Conservation (phyloP, 1,140 invertebrate species). For the silkworm (Bombyx mori) region DNA sequence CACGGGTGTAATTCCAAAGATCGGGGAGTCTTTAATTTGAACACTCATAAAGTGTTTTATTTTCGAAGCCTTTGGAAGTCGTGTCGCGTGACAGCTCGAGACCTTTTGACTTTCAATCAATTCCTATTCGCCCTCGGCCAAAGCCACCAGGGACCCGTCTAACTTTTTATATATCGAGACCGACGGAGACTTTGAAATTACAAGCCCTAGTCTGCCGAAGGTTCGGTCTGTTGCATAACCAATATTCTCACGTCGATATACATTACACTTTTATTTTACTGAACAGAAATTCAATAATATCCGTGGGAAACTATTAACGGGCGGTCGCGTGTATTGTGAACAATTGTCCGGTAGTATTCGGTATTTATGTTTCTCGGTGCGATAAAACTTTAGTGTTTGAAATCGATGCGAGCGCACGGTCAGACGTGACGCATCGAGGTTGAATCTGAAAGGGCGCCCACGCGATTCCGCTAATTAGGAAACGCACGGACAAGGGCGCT, state of each 20-base stretch:
- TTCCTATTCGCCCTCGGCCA: conserved; percentile 15
- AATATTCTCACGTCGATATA: too few species aligned
- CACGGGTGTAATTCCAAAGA: too few species aligned
- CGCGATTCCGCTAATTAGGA: conserved; percentile 55
- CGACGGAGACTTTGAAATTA: too few species aligned
- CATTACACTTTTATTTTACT: too few species aligned
- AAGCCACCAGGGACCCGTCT: too few species aligned
- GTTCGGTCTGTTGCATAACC: too few species aligned
- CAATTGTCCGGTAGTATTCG: too few species aligned
- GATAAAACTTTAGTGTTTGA: not conserved
- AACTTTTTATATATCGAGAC: too few species aligned
- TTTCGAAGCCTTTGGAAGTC: conserved; percentile 17
- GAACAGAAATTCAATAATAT: too few species aligned
- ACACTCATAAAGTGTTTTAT: conserved; percentile 17
- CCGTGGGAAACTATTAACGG: too few species aligned
- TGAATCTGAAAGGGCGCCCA: conserved; percentile 47
- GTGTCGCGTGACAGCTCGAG: conserved; percentile 17
- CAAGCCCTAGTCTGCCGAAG: too few species aligned
- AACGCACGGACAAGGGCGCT: conserved; percentile 52
- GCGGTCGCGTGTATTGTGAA: too few species aligned
- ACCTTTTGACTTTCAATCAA: conserved; percentile 34
- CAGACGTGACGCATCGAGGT: conserved; percentile 42
- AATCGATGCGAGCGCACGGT: conserved; percentile 16
- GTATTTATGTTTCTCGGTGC: not conserved
- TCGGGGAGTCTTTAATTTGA: conserved; percentile 12